A percentile compares a stretch with the other conserved stretches of the same genome.
These are phyloP conservation scores for Takifugu flavidus DNA, from an alignment of 2,113 vertebrate genomes.

Conservation along the genomic window DNA sequence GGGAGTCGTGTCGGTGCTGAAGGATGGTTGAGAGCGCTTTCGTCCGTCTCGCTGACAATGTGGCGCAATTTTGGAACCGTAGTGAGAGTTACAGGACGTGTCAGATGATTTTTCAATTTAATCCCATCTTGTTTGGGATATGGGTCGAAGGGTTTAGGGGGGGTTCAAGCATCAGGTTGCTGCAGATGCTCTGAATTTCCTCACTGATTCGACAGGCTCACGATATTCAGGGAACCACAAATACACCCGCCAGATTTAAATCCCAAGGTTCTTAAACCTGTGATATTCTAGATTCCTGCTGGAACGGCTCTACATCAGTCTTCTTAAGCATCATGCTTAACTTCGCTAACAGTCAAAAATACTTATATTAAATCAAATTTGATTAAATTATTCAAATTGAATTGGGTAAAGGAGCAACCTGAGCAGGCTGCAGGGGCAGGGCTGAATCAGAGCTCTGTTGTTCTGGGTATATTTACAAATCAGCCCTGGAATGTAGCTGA, in stretches of 20 bases:
- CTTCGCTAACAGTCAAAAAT: too few relatives aligned
- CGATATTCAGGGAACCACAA: not conserved
- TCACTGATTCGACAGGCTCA: not conserved
- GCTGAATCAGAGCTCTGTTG: too few relatives aligned
- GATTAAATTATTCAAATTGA: too few relatives aligned
- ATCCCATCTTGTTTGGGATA: constrained; percentile 8
- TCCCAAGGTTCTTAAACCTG: not conserved
- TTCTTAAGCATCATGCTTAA: too few relatives aligned
- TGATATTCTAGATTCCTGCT: not conserved
- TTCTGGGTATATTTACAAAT: too few relatives aligned
- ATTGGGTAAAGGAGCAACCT: too few relatives aligned
- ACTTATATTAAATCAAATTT: too few relatives aligned
- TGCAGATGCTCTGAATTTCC: constrained; percentile 26
- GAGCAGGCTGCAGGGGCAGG: too few relatives aligned
- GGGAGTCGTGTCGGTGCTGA: constrained; percentile 1
- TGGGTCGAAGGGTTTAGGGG: constrained; percentile 32
- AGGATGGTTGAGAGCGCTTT: constrained; percentile 10
- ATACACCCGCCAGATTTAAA: too few relatives aligned
- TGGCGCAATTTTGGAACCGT: constrained; percentile 1
- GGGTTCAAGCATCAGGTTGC: constrained; percentile 35
- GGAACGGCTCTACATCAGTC: not conserved
- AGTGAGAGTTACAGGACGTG: constrained; percentile 6
- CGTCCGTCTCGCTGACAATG: constrained; percentile 6
- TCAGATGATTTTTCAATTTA: constrained; percentile 2
- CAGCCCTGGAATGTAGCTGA: too few relatives aligned